phyloP scores from a whole-genome alignment of 1,140 invertebrate species.

The Heliconius congener region DNA sequence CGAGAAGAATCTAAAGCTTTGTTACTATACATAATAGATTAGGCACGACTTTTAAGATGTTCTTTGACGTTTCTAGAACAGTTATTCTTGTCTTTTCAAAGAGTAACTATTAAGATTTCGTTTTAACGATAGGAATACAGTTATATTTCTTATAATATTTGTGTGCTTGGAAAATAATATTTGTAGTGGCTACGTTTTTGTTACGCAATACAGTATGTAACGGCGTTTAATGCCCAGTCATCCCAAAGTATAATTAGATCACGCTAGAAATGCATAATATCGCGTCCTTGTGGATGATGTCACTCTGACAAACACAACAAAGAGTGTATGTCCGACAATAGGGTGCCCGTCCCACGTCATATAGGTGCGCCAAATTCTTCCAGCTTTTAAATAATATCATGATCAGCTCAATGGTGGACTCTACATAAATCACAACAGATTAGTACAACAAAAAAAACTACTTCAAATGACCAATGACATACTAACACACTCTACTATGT shows the following conservation, averaged over 20 bases:
- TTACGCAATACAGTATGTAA: background rate
- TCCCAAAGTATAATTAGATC: constrained; percentile 51
- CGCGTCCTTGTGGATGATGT: constrained; percentile 57
- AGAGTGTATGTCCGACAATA: constrained; percentile 63
- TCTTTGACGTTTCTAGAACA: constrained; percentile 51
- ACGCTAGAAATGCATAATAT: constrained; percentile 52
- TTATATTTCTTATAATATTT: constrained; percentile 9
- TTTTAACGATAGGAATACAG: constrained; percentile 4
- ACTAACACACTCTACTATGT: background rate
- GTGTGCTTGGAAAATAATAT: constrained; percentile 1
- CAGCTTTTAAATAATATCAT: constrained; percentile 38
- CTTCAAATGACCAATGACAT: background rate
- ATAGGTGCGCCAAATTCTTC: constrained; percentile 62
- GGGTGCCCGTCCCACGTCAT: constrained; percentile 58
- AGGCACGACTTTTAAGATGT: constrained; percentile 50
- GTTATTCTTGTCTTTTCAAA: constrained; percentile 44
- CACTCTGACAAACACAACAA: constrained; percentile 57
- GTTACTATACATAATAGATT: constrained; percentile 48
- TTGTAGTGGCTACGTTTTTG: background rate
- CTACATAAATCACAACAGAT: background rate
- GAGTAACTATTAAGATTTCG: constrained; percentile 44
- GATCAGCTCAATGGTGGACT: constrained; percentile 35
- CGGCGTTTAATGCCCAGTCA: constrained; percentile 26
- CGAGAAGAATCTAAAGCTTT: constrained; percentile 49
- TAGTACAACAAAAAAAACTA: background rate